These are phyloP conservation scores for Onychostruthus taczanowskii DNA, from an alignment of 2,113 vertebrate genomes.

Conservation along the genomic window DNA sequence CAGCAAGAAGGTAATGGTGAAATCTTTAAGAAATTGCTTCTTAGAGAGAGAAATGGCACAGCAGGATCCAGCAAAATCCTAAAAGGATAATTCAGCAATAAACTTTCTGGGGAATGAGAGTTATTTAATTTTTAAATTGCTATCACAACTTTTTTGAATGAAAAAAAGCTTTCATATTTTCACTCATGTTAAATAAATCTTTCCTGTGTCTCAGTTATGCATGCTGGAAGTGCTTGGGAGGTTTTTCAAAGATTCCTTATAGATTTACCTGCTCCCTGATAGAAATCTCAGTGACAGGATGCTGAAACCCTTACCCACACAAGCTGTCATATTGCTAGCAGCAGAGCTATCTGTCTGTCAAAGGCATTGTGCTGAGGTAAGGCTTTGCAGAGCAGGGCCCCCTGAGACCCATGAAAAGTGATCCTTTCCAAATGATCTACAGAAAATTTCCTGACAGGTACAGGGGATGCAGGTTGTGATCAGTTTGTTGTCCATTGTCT, in stretches of 20 bases:
- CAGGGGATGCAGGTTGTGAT: accelerated
- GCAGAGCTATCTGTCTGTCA: background rate
- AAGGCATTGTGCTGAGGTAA: background rate
- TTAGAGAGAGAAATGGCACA: background rate
- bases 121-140: conserved; percentile 39
- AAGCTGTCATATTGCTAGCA: background rate
- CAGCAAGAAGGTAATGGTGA: background rate
- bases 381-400: background rate
- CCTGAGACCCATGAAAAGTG: background rate
- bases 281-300: background rate
- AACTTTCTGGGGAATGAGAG: background rate
- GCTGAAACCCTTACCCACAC: background rate
- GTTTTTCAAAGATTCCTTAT: background rate
- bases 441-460: background rate
- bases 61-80: conserved; percentile 5
- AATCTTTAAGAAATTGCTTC: conserved; percentile 6
- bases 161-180: background rate
- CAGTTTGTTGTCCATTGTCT: background rate
- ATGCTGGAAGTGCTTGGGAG: background rate
- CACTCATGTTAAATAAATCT: background rate
- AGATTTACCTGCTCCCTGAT: background rate
- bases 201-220: background rate
- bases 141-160: background rate
- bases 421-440: background rate
- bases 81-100: conserved; percentile 7